A percentile compares a stretch with the other conserved stretches of the same genome.
Conservation (phyloP, 2,797 vertebrate genomes). For the Microtus obscurus region DNA sequence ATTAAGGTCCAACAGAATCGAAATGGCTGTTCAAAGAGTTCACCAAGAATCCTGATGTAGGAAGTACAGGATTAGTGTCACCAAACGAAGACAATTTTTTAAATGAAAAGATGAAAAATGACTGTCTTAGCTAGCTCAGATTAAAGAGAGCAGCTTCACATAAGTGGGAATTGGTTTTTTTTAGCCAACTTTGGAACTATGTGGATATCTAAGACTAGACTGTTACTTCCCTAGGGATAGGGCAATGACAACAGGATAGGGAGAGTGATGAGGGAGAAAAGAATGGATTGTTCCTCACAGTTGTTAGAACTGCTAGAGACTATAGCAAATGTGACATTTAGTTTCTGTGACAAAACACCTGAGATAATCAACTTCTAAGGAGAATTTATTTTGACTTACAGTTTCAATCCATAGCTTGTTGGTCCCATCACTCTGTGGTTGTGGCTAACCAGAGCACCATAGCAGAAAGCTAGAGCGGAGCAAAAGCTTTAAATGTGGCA, state of each 20-base stretch:
- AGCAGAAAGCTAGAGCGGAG: neutral
- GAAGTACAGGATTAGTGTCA: constrained; percentile 18
- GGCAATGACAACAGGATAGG: neutral
- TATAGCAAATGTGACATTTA: neutral
- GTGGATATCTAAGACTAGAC: neutral
- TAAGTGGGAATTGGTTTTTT: neutral
- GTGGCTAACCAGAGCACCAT: neutral
- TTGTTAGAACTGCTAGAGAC: neutral
- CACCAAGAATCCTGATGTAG: constrained; percentile 34
- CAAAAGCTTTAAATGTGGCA: neutral
- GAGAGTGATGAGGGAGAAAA: constrained; percentile 16
- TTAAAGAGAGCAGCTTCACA: neutral
- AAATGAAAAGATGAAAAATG: constrained; percentile 40
- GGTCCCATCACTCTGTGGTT: neutral
- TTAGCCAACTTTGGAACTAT: neutral
- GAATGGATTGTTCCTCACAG: neutral
- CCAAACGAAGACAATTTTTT: constrained; percentile 18
- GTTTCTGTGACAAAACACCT: neutral
- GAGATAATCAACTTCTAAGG: neutral
- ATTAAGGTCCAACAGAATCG: neutral
- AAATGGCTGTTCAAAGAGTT: constrained; percentile 51
- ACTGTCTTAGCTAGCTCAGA: neutral
- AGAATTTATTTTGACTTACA: neutral
- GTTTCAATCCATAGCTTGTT: neutral
- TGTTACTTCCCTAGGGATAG: neutral